Evolutionary conservation across 1,140 invertebrate genomes (phyloP).

Genomic region (Arion vulgaris): DNA sequence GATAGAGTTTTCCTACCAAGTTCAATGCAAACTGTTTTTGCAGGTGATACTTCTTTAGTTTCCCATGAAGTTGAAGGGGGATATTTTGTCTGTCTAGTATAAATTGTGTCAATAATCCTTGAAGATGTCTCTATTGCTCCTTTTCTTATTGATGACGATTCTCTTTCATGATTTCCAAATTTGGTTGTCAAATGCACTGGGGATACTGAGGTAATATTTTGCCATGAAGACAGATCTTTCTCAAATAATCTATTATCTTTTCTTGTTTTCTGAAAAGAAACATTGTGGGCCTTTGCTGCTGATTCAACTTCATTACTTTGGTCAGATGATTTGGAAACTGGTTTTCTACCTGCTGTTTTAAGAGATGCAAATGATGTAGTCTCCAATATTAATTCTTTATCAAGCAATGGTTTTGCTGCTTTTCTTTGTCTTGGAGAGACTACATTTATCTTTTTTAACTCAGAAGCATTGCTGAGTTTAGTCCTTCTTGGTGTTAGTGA

Average conservation of each 20-base stretch:
- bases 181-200: not conserved
- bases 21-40: not conserved
- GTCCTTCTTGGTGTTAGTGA: no score
- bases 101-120: not conserved
- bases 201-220: not conserved
- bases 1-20: not conserved
- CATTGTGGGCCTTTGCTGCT: not conserved
- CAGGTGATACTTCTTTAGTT: not conserved
- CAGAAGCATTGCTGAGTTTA: no score
- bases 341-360: not conserved
- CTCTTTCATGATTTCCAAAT: not conserved
- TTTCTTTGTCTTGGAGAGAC: no score
- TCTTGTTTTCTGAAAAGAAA: not conserved
- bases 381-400: no score
- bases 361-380: no score
- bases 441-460: no score
- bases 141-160: not conserved
- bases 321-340: not conserved
- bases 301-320: not conserved
- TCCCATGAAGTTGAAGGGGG: not conserved
- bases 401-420: no score
- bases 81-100: not conserved
- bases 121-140: not conserved
- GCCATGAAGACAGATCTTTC: not conserved
- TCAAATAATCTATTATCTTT: not conserved